Evolutionary conservation across 2,888 invertebrate species (phyloP), one percentile per base, ranked within the genome.

Genomic region (Drosophila testacea): DNA sequence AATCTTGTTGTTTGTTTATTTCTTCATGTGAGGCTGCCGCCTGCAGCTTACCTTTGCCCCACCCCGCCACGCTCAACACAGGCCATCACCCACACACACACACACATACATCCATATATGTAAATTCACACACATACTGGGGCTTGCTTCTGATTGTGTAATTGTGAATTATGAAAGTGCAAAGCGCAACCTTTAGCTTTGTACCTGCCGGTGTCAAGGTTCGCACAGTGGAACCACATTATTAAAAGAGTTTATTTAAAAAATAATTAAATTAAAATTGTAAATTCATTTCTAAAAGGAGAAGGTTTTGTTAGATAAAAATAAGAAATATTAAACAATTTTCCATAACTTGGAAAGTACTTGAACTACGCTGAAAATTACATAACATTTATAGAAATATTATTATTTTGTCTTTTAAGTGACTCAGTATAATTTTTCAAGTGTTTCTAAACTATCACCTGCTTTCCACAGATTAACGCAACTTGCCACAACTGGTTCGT

Each of bases 121-220:
- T 47, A 41, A 4, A 47, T 32, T 47, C 6, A 50, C 48, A 34
- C 13, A 32, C 48, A 41, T 10, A 50, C 51, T 38, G 55, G 50
- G 74, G 79, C 79, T 74, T 75, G 73, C 56, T 66, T 62, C 54
- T 64, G 69, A 65, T 78, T 78, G 78, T 78, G 69, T 73, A 78
- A 81, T 78, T 81, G 62, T 46, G 52, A 81, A 73, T 73, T 79
- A 73, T 69, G 51, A 62, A 73, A 59, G 60, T 44, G 63, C 28
- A 64, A 73, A 73, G 74, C 67, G 61, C 52, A 79, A 75, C 62
- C 79, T 79, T 75, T 74, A 34, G 46, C 71, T 51, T 62, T 47
- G 36, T 47, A 34, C 47, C 44, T 39, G 67, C 48, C 60, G 47
- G 47, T 61, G 79, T 79, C 74, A 67, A 73, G 73, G 79, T 59